phyloP scores from a whole-genome alignment of 1,140 invertebrate genomes.

The Dreissena polymorpha region DNA sequence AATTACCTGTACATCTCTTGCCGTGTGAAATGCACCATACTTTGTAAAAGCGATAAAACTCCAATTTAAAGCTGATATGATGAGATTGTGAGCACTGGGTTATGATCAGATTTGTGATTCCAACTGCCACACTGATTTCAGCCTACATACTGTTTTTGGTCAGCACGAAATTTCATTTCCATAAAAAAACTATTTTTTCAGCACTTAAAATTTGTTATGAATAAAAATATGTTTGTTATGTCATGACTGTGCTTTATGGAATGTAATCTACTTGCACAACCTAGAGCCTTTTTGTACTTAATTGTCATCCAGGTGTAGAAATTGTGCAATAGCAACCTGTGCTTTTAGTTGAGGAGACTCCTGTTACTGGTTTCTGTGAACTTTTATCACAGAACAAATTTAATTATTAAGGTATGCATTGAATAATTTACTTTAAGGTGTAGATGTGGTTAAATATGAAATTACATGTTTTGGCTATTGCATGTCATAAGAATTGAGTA shows the following conservation, averaged over 20 bases:
- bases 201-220: too few species aligned
- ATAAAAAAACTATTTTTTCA: neutral
- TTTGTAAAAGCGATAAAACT: neutral
- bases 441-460: too few species aligned
- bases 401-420: conserved; percentile 2
- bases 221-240: too few species aligned
- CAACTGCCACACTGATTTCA: conserved; percentile 47
- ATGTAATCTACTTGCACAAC: too few species aligned
- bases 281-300: too few species aligned
- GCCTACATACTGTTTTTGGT: too few species aligned
- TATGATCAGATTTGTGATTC: conserved; percentile 42
- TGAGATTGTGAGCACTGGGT: conserved; percentile 55
- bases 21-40: too few species aligned
- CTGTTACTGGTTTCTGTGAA: neutral
- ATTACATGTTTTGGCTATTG: too few species aligned
- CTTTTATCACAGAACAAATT: neutral
- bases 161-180: neutral
- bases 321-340: conserved; percentile 30
- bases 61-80: conserved; percentile 15
- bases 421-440: neutral
- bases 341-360: neutral
- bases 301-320: conserved; percentile 24
- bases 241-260: too few species aligned
- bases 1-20: too few species aligned
- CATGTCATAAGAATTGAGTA: too few species aligned